Evolutionary conservation across 2,888 invertebrate species (phyloP).

Genomic region (Mechanitis mazaeus): DNA sequence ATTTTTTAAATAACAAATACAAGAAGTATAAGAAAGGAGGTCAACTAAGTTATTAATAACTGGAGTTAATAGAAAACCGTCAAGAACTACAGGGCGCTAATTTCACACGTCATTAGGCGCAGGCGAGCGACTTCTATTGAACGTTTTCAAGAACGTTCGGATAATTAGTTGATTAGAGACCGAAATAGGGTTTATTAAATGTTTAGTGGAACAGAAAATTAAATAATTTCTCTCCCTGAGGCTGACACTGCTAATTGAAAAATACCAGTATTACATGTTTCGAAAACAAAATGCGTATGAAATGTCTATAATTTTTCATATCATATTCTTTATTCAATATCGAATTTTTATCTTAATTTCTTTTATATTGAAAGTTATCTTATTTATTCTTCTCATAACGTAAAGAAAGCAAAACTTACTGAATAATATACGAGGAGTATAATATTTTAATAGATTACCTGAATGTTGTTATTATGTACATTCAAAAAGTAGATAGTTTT

Average conservation of each 20-base stretch:
- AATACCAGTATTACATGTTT: background rate
- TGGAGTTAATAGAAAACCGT: conserved; percentile 45
- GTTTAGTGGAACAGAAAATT: conserved; percentile 5
- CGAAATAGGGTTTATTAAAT: conserved; percentile 19
- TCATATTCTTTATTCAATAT: no score
- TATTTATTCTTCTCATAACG: no score
- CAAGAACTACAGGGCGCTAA: conserved; percentile 43
- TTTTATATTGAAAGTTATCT: no score
- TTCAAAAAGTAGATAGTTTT: no score
- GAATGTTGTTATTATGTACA: no score
- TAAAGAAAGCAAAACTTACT: no score
- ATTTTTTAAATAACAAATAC: background rate
- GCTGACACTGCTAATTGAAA: background rate
- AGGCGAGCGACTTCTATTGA: conserved; percentile 21
- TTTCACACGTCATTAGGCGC: conserved; percentile 39
- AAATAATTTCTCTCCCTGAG: background rate
- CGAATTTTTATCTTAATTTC: no score
- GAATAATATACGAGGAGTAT: no score
- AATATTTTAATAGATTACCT: no score
- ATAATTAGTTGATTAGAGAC: conserved; percentile 26
- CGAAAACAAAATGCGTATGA: no score
- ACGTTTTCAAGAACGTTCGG: conserved; percentile 19
- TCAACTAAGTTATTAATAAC: conserved; percentile 34
- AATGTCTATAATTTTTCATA: no score
- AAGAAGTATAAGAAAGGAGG: conserved; percentile 4